Percentiles rank a stretch among this genome's conserved stretches.
Evolutionary conservation across 2,113 vertebrate species (phyloP).

Genomic region (Sceloporus tristichus): DNA sequence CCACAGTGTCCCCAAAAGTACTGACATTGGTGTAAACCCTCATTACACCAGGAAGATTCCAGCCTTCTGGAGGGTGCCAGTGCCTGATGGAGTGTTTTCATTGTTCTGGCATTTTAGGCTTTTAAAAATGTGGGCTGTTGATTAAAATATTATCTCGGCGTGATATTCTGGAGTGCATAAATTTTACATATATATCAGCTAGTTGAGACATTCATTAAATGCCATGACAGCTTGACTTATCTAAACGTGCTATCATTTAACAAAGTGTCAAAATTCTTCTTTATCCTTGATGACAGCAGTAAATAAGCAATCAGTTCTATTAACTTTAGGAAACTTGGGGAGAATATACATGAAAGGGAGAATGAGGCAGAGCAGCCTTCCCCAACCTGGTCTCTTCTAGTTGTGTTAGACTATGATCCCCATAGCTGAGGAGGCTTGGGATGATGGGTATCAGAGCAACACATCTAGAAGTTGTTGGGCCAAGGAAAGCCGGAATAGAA

Average conservation of each 20-base stretch:
- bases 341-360: background rate
- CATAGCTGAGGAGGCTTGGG: too few species aligned
- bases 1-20: too few species aligned
- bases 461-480: background rate
- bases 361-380: background rate
- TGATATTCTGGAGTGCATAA: slow-evolving; percentile 85
- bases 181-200: slow-evolving; percentile 84
- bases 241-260: slow-evolving; percentile 88
- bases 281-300: slow-evolving; percentile 83
- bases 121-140: slow-evolving; percentile 69
- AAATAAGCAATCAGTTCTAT: slow-evolving; percentile 85
- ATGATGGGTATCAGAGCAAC: background rate
- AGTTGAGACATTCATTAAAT: slow-evolving; percentile 87
- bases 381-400: background rate
- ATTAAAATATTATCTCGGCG: slow-evolving; percentile 86
- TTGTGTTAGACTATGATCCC: background rate
- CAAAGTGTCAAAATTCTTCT: slow-evolving; percentile 86
- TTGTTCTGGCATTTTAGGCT: slow-evolving; percentile 68
- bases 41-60: too few species aligned
- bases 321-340: slow-evolving; percentile 74
- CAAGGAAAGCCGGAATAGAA: too few species aligned
- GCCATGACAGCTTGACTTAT: slow-evolving; percentile 87
- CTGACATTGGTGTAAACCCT: too few species aligned
- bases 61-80: background rate
- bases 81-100: slow-evolving; percentile 61